Evolutionary conservation across 2,113 vertebrate species (phyloP).

Genomic region (Sigmodon hispidus): DNA sequence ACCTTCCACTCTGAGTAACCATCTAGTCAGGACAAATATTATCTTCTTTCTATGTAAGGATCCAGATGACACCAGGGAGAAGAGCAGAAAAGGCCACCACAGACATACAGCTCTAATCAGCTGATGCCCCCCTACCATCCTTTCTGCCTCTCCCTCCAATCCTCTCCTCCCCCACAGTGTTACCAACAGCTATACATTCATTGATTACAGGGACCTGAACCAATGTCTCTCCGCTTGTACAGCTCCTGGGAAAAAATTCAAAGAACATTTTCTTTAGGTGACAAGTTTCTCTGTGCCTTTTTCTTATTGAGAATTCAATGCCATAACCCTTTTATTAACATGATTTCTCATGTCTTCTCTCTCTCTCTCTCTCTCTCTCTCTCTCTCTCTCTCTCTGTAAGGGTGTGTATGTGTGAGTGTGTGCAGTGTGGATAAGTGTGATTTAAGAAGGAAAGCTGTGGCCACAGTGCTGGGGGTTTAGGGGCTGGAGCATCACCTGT

Average conservation of each 20-base stretch:
- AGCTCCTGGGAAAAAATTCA: not conserved
- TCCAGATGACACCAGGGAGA: not conserved
- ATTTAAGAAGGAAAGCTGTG: not conserved
- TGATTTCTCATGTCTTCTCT: not conserved
- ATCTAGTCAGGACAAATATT: not conserved
- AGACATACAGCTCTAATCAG: not conserved
- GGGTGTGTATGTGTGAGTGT: not conserved
- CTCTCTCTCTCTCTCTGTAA: not conserved
- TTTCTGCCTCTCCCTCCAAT: not conserved
- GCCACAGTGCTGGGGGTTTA: rapidly evolving
- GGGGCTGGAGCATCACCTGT: not conserved
- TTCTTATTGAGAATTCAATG: constrained; percentile 12
- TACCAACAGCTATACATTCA: not conserved
- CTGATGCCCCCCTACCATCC: rapidly evolving
- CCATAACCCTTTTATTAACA: not conserved
- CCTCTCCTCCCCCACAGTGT: not conserved
- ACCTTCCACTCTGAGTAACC: not conserved
- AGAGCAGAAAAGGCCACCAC: not conserved
- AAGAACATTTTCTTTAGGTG: not conserved
- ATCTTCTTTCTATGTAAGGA: not conserved
- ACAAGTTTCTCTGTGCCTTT: not conserved
- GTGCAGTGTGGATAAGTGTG: not conserved
- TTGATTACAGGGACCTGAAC: not conserved
- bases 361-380: not conserved
- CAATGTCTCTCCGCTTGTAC: not conserved